Conservation (phyloP, 2,797 vertebrate genomes). For the Acridotheres tristis region DNA sequence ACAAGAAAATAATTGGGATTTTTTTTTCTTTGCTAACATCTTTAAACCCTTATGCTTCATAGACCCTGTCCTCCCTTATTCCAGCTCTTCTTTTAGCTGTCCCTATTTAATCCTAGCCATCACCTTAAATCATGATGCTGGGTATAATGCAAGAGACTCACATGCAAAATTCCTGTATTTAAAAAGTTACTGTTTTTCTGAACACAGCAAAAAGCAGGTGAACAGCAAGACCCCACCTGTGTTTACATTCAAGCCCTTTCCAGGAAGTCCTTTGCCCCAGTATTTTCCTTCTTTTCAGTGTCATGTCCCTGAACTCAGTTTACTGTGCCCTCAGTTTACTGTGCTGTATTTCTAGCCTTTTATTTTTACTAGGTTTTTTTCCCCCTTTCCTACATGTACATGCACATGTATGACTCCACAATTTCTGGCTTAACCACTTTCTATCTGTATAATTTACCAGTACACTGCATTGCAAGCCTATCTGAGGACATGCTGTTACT, state of each 20-base stretch:
- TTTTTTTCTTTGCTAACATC: background rate
- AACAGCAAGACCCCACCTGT: background rate
- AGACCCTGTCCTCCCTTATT: background rate
- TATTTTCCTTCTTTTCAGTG: background rate
- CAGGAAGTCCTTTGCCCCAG: background rate
- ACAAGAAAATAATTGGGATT: background rate
- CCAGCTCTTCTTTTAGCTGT: background rate
- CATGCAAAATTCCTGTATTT: background rate
- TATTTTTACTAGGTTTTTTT: accelerated
- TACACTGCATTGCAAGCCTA: background rate
- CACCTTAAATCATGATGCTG: background rate
- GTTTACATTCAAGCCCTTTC: background rate
- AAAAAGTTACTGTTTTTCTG: background rate
- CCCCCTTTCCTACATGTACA: background rate
- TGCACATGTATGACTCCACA: background rate
- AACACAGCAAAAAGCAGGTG: background rate
- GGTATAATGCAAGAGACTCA: background rate
- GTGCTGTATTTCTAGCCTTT: background rate
- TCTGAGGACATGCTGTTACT: background rate
- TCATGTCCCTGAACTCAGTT: background rate
- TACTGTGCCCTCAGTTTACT: background rate
- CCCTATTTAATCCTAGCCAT: background rate
- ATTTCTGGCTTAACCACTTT: background rate
- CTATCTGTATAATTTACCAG: background rate
- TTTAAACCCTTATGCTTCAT: background rate